Base-by-base conservation (phyloP, 2,797 vertebrate genomes). In the Mus spretus region DNA sequence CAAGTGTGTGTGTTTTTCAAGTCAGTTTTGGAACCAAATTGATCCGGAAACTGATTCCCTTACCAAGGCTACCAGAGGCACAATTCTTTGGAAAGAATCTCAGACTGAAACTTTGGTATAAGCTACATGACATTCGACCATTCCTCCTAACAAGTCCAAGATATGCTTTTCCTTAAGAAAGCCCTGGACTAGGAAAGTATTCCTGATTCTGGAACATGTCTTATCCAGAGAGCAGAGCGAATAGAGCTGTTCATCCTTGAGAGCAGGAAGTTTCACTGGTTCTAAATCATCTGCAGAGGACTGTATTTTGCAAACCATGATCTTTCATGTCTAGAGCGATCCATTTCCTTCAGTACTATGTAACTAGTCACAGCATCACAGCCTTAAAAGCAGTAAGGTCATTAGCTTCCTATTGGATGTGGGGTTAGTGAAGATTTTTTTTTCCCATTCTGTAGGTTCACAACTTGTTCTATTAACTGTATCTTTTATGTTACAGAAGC, bases 311-410 rank as follows among this genome's bases (percentile, higher is more conserved):
- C 84, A 93, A 95, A 57, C 2, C 44, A 2, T 44, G 53, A 34
- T 37, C 9, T 26, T 26, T 6, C 50, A 37, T 0, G 4, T 67
- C 22, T 9, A 67, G 44, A 40, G 0, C 6, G 8, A 7, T 2
- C 7, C 40, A 8, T 75, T 34, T 75, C 24, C 31, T 57, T 80
- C n/a, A 86, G 31, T 50, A 6, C 82, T 91, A 9, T 47, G 5
- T 40, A 70, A 67, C 19, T 9, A 94, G 11, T 19, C 80, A 91
- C 11, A 40, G 28, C 28, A 4, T 63, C 12, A 34, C 1, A 2
- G 4, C 40, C 6, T 55, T 12, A 77, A 50, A 50, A 84, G 53
- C 59, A 79, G 50, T 59, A 50, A 40, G 50, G 34, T 37, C 6
- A 72, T 37, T 37, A 70, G 34, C 67, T 3, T 1, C n/a, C 67